A percentile compares a stretch with the other conserved stretches of the same genome.
phyloP scores from a whole-genome alignment of 1,140 invertebrate genomes.

The Lasioglossum albipes region DNA sequence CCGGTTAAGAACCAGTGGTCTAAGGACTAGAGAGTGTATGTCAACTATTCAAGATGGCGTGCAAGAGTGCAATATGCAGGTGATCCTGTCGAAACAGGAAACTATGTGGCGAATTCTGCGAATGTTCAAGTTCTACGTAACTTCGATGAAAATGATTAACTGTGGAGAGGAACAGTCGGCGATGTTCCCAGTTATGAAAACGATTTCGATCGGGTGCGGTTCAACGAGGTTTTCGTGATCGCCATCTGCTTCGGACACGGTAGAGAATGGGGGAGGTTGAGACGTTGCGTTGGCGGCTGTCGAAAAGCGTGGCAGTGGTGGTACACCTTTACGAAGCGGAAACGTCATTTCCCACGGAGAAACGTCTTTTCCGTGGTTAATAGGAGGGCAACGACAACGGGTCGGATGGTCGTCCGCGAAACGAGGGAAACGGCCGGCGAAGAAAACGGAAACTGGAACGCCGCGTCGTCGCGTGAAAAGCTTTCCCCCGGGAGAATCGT shows the following conservation, averaged over 20 bases:
- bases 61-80: neutral
- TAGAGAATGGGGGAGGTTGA: neutral
- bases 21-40: too few relatives aligned
- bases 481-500: conserved; percentile 21
- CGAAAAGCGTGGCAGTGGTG: neutral
- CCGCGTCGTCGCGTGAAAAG: conserved; percentile 18
- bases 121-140: neutral
- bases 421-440: neutral
- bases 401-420: neutral
- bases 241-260: neutral
- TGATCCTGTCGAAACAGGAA: neutral
- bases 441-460: conserved; percentile 6
- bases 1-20: too few relatives aligned
- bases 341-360: conserved; percentile 39
- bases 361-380: conserved; percentile 31
- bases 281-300: neutral
- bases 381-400: neutral
- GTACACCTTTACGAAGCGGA: conserved; percentile 13
- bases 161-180: too few relatives aligned
- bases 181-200: neutral
- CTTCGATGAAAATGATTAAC: neutral
- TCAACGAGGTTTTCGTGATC: neutral
- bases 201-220: neutral
- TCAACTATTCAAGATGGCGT: neutral
- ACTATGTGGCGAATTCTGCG: neutral